phyloP scores from a whole-genome alignment of 2,797 vertebrate species.

The Thaleichthys pacificus region DNA sequence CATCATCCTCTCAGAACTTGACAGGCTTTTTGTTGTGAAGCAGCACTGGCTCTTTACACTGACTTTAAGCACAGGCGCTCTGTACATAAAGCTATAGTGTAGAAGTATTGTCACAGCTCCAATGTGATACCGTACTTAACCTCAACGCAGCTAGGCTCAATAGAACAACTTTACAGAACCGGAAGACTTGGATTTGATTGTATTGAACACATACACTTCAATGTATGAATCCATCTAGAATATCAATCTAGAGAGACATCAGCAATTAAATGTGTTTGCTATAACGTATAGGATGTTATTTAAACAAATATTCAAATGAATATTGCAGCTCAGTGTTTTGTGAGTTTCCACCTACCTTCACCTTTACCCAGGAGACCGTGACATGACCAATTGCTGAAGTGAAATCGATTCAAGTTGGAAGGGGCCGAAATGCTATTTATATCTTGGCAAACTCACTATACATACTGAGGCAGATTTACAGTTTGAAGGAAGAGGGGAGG shows the following conservation, averaged over 20 bases:
- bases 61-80: not conserved
- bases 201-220: too few species aligned
- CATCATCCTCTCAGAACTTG: not conserved
- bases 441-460: constrained; percentile 16
- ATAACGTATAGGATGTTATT: too few species aligned
- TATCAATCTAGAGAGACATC: too few species aligned
- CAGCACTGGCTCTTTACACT: constrained; percentile 3
- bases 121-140: not conserved
- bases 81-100: not conserved
- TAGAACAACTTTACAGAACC: too few species aligned
- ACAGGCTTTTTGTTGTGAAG: constrained; percentile 22
- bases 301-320: too few species aligned
- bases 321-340: too few species aligned
- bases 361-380: constrained; percentile 22
- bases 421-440: constrained; percentile 15
- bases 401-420: constrained; percentile 12
- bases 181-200: too few species aligned
- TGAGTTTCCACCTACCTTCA: too few species aligned
- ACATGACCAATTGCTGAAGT: not conserved
- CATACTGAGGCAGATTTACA: constrained; percentile 11
- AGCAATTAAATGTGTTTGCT: too few species aligned
- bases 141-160: too few species aligned
- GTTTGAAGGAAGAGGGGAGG: constrained; percentile 7
- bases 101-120: not conserved
- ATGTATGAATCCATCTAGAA: too few species aligned